Conservation (phyloP, 2,888 invertebrate species). For the Onchidella celtica region DNA sequence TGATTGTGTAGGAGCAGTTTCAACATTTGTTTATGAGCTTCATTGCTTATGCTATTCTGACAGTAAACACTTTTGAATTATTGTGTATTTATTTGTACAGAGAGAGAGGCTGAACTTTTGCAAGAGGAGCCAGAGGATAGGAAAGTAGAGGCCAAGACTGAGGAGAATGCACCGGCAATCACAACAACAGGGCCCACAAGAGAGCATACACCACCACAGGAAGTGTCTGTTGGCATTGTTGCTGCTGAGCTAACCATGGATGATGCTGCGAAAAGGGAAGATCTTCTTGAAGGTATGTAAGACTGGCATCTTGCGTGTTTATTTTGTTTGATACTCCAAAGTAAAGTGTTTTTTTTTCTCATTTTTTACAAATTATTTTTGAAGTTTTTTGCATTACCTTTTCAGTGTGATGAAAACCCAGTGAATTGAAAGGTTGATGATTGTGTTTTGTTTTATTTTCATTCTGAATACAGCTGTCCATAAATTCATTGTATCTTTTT, state of each 20-base stretch:
- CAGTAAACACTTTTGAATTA: no score
- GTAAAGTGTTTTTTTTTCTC: not conserved
- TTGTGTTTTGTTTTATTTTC: no score
- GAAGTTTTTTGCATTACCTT: no score
- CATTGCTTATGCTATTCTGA: no score
- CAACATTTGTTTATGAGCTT: no score
- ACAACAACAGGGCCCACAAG: conserved; percentile 34
- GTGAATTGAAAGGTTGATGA: no score
- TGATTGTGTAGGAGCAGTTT: no score
- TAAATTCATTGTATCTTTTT: no score
- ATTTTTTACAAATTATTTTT: no score
- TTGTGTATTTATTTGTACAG: conserved; percentile 6
- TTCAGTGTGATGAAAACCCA: no score
- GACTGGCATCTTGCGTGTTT: not conserved
- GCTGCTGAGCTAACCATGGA: not conserved
- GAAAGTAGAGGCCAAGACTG: not conserved
- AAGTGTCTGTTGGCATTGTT: not conserved
- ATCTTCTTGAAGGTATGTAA: conserved; percentile 48
- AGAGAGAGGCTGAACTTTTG: conserved; percentile 26
- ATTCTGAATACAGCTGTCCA: no score
- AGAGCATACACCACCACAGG: conserved; percentile 18
- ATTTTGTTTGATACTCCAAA: not conserved
- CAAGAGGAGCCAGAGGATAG: conserved; percentile 1
- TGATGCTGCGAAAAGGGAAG: conserved; percentile 41
- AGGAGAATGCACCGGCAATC: conserved; percentile 29